Evolutionary conservation across 2,113 vertebrate genomes (phyloP), one percentile per base, ranked within the genome.

Genomic region (Cervus canadensis): DNA sequence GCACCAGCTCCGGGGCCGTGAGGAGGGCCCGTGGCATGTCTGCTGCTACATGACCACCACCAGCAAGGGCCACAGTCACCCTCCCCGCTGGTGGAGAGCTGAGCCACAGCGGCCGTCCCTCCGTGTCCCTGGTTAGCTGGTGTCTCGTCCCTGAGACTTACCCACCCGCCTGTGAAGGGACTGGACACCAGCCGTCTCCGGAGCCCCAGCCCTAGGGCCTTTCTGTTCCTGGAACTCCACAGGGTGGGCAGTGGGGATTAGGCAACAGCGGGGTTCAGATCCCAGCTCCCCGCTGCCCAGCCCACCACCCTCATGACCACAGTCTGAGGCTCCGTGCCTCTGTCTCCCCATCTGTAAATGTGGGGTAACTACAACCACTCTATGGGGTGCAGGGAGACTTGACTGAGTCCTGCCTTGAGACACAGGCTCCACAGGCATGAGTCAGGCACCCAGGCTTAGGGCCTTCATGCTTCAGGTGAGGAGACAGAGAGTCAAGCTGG

Each of bases 81-180:
- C 30, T 11, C 7, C 19, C 7, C 28, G 3, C 26, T 7, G 45
- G 86, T 36, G 2, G 3, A 30, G 36, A 60, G 19, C 54, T 0
- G 40, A 83, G 60, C 52, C 64, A 19, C 11, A 33, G 57, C 0
- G 1, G 23, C 62, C 2, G 0, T 15, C 30, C 50, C 5, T 33
- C 36, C 1, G 1, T 16, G 33, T 40, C 56, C 50, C 0, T 8
- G 6, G 50, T 4, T 36, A 56, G 45, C 25, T 33, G 45, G 3
- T 0, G 0, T 79, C 50, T 74, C 17, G 3, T 33, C n/a, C 40
- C 19, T 40, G 15, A 33, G 26, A 25, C 26, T 56, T 6, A 4
- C 12, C 43, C 16, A 13, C 16, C 26, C 0, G 0, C 9, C n/a
- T 54, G 23, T 82, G 83, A 74, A 91, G 54, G 81, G 25, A 25